Conservation (phyloP, 1,140 invertebrate genomes). For the Drosophila ironensis region DNA sequence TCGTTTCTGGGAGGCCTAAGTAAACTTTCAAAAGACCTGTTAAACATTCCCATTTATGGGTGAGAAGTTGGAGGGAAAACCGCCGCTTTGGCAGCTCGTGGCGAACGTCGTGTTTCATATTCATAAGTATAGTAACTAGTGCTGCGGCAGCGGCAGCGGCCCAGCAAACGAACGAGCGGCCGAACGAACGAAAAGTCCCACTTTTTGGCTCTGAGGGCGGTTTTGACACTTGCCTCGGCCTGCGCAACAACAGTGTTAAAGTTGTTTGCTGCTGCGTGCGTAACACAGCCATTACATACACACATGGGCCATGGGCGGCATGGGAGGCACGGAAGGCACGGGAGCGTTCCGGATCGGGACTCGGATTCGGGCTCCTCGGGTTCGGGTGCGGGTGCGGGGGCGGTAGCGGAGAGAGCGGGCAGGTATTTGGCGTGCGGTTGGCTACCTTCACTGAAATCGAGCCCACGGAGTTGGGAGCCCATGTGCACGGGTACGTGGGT, state of each 20-base stretch:
- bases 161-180: constrained; percentile 9
- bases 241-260: constrained; percentile 69
- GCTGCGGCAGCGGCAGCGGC: constrained; percentile 24
- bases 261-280: constrained; percentile 74
- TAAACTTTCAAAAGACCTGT: no score
- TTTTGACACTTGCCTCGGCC: constrained; percentile 66
- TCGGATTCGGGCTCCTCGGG: no score
- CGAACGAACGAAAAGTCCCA: constrained; percentile 66
- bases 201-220: constrained; percentile 71
- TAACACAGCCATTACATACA: constrained; percentile 48
- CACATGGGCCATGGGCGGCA: constrained; percentile 9
- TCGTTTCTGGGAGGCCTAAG: no score
- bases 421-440: constrained; percentile 41
- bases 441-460: constrained; percentile 20
- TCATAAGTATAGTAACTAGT: constrained; percentile 54
- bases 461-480: constrained; percentile 1
- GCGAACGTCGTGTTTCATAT: constrained; percentile 64
- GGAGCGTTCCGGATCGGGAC: no score
- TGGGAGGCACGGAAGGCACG: background rate
- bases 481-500: constrained; percentile 18
- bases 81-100: background rate
- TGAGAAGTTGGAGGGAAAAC: background rate
- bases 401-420: constrained; percentile 11
- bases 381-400: no score
- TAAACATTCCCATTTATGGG: no score